Evolutionary conservation across 2,113 vertebrate genomes (phyloP).

Genomic region (Nettapus auritus): DNA sequence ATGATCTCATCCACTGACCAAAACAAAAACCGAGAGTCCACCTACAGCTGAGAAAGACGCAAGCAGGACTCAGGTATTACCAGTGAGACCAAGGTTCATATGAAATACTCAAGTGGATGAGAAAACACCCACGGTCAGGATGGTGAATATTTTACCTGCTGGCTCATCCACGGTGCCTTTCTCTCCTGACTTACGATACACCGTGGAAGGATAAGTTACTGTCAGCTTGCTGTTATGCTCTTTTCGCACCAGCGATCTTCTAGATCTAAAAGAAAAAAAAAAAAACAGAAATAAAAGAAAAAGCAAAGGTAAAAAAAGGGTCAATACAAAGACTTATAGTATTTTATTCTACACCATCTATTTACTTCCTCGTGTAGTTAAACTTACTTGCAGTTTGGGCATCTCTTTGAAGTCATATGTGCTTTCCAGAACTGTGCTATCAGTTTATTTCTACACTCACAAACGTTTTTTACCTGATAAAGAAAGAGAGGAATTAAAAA

Average conservation of each 20-base stretch:
- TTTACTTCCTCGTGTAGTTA: neutral
- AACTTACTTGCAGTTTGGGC: conserved; percentile 91
- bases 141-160: conserved; percentile 3
- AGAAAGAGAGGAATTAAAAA: neutral
- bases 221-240: conserved; percentile 96
- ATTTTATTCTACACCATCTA: neutral
- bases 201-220: conserved; percentile 75
- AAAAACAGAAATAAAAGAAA: neutral
- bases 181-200: conserved; percentile 31
- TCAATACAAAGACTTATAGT: neutral
- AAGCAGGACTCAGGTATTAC: neutral
- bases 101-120: neutral
- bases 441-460: conserved; percentile 85
- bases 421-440: conserved; percentile 87
- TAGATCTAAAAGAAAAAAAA: conserved; percentile 68
- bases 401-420: conserved; percentile 85
- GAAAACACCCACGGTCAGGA: neutral
- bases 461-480: conserved; percentile 91
- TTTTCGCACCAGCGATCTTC: conserved; percentile 81
- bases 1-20: neutral
- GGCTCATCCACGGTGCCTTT: neutral
- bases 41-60: neutral
- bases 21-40: neutral
- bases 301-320: neutral
- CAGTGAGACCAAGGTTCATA: neutral